phyloP scores from a whole-genome alignment of 1,140 invertebrate species.

The Steinernema feltiae region DNA sequence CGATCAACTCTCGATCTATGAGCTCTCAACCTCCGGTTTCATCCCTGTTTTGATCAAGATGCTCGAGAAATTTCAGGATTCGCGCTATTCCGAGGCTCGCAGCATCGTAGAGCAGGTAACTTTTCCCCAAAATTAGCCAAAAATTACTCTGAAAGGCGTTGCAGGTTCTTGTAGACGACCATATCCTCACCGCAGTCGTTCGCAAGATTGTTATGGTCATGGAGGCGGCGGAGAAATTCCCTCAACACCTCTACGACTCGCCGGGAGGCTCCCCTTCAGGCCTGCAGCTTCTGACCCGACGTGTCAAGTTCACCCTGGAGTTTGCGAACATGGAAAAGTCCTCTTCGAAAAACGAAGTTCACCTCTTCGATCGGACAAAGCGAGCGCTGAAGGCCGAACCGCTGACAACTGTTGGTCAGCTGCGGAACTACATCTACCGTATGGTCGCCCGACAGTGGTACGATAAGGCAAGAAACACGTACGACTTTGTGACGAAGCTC shows the following conservation, averaged over 20 bases:
- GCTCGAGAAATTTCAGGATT: conserved; percentile 58
- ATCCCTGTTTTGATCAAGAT: conserved; percentile 78
- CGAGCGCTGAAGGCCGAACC: conserved; percentile 82
- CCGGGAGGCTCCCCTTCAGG: conserved; percentile 78
- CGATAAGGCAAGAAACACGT: conserved; percentile 81
- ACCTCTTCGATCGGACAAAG: background rate
- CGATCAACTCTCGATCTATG: conserved; percentile 86
- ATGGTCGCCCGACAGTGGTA: conserved; percentile 98
- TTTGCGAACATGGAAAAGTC: conserved; percentile 64
- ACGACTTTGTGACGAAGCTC: conserved; percentile 80
- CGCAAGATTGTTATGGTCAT: conserved; percentile 82
- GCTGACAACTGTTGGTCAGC: conserved; percentile 81
- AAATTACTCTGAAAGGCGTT: too few relatives aligned
- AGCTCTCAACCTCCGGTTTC: conserved; percentile 86
- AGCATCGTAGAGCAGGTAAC: background rate
- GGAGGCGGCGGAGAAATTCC: conserved; percentile 89
- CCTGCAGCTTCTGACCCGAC: conserved; percentile 68
- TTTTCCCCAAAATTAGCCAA: background rate
- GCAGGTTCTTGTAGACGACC: background rate
- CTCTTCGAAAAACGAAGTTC: background rate
- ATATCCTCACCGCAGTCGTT: conserved; percentile 68
- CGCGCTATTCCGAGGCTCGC: background rate
- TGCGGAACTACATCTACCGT: conserved; percentile 86
- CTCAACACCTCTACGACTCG: conserved; percentile 84
- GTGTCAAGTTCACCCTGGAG: conserved; percentile 79